Percentiles rank a stretch among this genome's conserved stretches.
These are phyloP conservation scores for Thysanoteuthis rhombus DNA, from an alignment of 2,888 invertebrate species.

Conservation along the genomic window DNA sequence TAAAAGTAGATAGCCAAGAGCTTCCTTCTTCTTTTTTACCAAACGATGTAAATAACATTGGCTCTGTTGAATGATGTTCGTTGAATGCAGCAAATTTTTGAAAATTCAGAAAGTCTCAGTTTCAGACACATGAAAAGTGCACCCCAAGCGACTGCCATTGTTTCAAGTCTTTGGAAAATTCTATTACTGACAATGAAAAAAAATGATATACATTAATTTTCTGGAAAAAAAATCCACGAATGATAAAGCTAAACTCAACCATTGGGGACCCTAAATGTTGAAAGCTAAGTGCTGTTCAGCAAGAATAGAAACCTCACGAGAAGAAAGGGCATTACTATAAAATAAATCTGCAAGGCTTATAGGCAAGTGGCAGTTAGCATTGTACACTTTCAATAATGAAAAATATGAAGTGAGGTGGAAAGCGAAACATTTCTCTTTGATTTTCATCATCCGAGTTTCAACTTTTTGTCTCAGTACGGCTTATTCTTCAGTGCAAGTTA, in stretches of 20 bases:
- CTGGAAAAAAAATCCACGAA: too few species aligned
- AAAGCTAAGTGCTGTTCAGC: not conserved
- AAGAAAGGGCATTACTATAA: not conserved
- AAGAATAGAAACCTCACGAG: not conserved
- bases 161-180: too few species aligned
- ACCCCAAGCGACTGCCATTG: too few species aligned
- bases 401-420: not conserved
- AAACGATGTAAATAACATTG: too few species aligned
- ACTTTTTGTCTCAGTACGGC: not conserved
- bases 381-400: not conserved
- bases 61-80: too few species aligned
- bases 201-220: too few species aligned
- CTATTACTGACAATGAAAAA: too few species aligned
- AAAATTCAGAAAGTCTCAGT: fast-evolving
- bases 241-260: not conserved
- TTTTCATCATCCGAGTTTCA: not conserved
- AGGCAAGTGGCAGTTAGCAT: not conserved
- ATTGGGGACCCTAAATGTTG: not conserved
- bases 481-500: not conserved
- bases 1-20: too few species aligned
- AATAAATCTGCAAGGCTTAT: not conserved
- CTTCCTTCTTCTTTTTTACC: too few species aligned
- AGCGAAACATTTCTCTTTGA: not conserved
- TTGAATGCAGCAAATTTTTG: too few species aligned
- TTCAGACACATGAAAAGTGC: too few species aligned